Base-by-base conservation (phyloP, 2,888 invertebrate genomes). In the Malachius bipustulatus region DNA sequence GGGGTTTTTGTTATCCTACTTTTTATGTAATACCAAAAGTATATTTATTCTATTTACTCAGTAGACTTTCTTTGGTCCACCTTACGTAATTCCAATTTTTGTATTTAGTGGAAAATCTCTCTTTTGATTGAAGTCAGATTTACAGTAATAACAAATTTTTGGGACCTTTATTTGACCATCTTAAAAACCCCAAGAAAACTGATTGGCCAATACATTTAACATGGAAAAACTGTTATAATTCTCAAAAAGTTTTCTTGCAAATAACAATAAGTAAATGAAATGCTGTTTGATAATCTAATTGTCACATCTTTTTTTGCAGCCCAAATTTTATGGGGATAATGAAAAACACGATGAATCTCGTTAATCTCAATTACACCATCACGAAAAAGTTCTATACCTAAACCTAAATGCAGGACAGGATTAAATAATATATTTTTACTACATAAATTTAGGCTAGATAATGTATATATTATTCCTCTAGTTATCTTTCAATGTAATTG, bases 311-410 rank as follows among this genome's bases (percentile, higher is more conserved):
- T 38, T 49, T 47, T 68, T 59, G 32, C 66, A 74, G 74, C 73
- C 75, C 55, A 75, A 72, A 63, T 75, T 75, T 63, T 75, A 75
- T 56, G 67, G 70, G 56, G 73, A 73, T 60, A 68, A 67, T 56
- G 72, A 73, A 57, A 71, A 71, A 67, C 66, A 67, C 65, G 71
- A 71, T 57, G 70, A 71, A 49, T 34, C 43, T 30, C 43, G 38
- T 31, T 39, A 36, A 35, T 38, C n/a, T n/a, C 6, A 8, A 31
- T 14, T 14, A 14, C 11, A 31, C 6, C 24, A 19, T 19, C 24
- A 19, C 24, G n/a, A 8, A n/a, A 19, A 19, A 6, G 6, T 8
- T 8, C 24, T 19, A n/a, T 8, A 19, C n/a, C 6, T 19, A n/a
- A 19, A 19, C 24, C 24, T 19, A 19, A 6, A 19, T 19, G n/a